phyloP scores from a whole-genome alignment of 2,113 vertebrate genomes.

The Spheniscus mendiculus region DNA sequence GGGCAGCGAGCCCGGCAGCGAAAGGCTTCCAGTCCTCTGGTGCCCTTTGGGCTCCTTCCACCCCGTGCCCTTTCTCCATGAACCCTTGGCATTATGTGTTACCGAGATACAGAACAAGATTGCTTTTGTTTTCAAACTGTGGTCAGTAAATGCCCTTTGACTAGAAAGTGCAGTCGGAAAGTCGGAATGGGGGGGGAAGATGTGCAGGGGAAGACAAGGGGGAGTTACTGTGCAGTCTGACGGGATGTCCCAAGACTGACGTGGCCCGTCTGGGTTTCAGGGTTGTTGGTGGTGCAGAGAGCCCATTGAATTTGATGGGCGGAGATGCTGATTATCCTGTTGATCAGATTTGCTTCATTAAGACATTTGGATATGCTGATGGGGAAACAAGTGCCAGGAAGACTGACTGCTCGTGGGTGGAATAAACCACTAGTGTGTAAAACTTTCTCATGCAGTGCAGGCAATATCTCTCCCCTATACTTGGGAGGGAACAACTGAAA shows the following conservation, averaged over 20 bases:
- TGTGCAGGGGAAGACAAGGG: not conserved
- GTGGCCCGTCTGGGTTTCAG: rapidly evolving
- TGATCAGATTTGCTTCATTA: not conserved
- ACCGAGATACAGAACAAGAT: not conserved
- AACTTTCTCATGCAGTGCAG: not conserved
- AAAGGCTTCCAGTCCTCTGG: not conserved
- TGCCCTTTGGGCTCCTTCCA: not conserved
- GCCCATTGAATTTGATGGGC: no score
- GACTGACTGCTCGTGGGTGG: rapidly evolving
- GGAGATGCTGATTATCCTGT: not conserved
- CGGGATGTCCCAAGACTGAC: rapidly evolving
- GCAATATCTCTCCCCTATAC: rapidly evolving
- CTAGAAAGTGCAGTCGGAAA: not conserved
- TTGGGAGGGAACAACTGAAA: not conserved
- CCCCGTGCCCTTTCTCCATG: not conserved
- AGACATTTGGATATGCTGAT: rapidly evolving
- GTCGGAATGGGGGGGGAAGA: not conserved
- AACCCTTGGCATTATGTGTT: not conserved
- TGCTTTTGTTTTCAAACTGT: not conserved
- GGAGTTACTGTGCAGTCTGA: not conserved
- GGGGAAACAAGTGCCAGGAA: not conserved
- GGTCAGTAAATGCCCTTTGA: not conserved
- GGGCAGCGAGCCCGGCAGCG: not conserved
- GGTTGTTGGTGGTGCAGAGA: not conserved
- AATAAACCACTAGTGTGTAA: not conserved